Base-by-base conservation (phyloP, 1,140 invertebrate genomes). In the Drosophila pruinosa region DNA sequence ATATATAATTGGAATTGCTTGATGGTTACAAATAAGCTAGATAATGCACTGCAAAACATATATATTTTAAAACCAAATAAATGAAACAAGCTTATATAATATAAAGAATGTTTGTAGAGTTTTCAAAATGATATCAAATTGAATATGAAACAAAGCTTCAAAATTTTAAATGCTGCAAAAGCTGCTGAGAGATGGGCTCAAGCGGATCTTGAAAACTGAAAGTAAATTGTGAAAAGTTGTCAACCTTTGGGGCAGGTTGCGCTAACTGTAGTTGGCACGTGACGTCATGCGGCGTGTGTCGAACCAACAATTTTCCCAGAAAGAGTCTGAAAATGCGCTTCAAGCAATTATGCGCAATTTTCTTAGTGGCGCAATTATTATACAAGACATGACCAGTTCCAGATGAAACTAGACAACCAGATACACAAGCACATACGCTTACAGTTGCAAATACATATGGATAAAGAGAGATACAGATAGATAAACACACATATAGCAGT, bases 331-430 rank as follows among this genome's bases (percentile, higher is more conserved):
- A 58, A 43, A 69, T 48, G 17, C 41, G 41, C 56, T 24, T 19
- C 52, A 57, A 39, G 52, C 78, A 82, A 77, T 82, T 73, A 78
- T 65, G 58, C 59, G 58, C 63, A 76, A 80, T 81, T 81, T 69
- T 43, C 77, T 48, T 26, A 4, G 38, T 50, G 39, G 67, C 47
- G 47, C 26, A 50, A 50, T 47, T 21, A 75, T 72, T 70, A 80
- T 48, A 67, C 45, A 78, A 78, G 78, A 67, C 72, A 77, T 69
- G 73, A 43, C 22, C 59, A 78, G 39, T 48, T 74, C 31, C 38
- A 45, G 45, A 36, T 47, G 10, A 48, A 47, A 21, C 17, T 43
- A 58, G 31, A 10, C 14, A 45, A 1, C 14, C 14, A 39, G 21
- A 12, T 48, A n/a, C 10, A 19, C 8, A 45, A 8, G 8, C 22